Base-by-base conservation (phyloP, 2,888 invertebrate species). In the Andrena chrysosceles region DNA sequence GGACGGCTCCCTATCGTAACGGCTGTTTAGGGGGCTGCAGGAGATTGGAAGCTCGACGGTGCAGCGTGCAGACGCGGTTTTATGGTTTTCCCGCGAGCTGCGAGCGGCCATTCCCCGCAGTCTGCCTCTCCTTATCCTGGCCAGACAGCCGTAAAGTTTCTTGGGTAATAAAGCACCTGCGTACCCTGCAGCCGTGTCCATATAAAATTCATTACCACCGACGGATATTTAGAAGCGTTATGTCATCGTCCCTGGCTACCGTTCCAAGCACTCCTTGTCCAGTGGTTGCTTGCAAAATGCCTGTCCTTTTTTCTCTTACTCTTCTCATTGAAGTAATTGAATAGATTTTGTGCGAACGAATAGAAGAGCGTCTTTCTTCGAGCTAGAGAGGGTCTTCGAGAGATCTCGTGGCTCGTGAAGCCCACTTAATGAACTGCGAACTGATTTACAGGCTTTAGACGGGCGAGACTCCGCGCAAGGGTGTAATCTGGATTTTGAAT, bases 41-140 rank as follows among this genome's bases (percentile, higher is more conserved):
- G 79, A 87, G 87, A 89, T 89, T 86, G 88, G 85, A 87, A 84
- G 85, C 81, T 89, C 86, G 77, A 87, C 85, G 56, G 85, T 79
- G 79, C 76, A 88, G 88, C 85, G 80, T 81, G 83, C 77, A 84
- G 89, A 89, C 87, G 89, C 84, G 86, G 91, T 81, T 92, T 93
- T 93, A 92, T 90, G 92, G 90, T 87, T 76, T 90, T 81, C 89
- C 86, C 91, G 92, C 91, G 91, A 92, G 83, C 90, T 85, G 91
- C 89, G 87, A 88, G 87, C 77, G 84, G 85, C 87, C 81, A 85
- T 85, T 84, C 85, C 87, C 80, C 72, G 84, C 84, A 83, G 89
- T 87, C 84, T 85, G 86, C 85, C 90, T 88, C 87, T 77, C 60
- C 64, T 77, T 69, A 77, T 75, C 77, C 77, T 5, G 67, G 77